These are phyloP conservation scores for Lapara coniferarum DNA, from an alignment of 2,888 invertebrate species.

Conservation along the genomic window DNA sequence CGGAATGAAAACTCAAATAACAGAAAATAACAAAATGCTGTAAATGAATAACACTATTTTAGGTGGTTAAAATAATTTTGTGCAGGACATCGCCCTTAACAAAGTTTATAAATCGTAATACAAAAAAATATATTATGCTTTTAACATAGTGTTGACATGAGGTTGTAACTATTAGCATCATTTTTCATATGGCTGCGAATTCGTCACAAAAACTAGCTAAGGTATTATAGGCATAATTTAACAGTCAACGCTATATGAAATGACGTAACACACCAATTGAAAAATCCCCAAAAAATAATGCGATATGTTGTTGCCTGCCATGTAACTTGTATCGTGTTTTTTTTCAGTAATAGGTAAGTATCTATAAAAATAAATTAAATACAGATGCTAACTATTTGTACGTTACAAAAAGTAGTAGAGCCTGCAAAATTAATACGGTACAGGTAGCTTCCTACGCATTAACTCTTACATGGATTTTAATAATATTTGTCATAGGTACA, in stretches of 20 bases:
- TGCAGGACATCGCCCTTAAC: neutral
- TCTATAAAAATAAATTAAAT: too few relatives aligned
- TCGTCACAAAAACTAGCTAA: neutral
- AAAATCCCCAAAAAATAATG: neutral
- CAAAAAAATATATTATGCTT: neutral
- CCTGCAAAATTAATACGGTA: too few relatives aligned
- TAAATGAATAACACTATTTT: too few relatives aligned
- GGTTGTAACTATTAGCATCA: neutral
- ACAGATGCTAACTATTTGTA: too few relatives aligned
- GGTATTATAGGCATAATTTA: neutral
- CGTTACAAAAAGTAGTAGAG: too few relatives aligned
- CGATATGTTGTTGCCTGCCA: neutral
- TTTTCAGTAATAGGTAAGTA: too few relatives aligned
- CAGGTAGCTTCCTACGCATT: too few relatives aligned
- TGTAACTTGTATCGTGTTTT: neutral
- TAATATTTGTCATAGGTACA: too few relatives aligned
- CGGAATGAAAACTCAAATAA: too few relatives aligned
- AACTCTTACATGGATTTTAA: too few relatives aligned
- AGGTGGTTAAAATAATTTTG: neutral
- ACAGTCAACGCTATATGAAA: neutral
- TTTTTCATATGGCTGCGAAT: neutral
- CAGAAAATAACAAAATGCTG: too few relatives aligned
- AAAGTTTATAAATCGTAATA: neutral
- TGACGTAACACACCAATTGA: neutral
- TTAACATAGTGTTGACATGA: neutral